phyloP scores from a whole-genome alignment of 2,797 vertebrate species.

The Prunella strophiata region DNA sequence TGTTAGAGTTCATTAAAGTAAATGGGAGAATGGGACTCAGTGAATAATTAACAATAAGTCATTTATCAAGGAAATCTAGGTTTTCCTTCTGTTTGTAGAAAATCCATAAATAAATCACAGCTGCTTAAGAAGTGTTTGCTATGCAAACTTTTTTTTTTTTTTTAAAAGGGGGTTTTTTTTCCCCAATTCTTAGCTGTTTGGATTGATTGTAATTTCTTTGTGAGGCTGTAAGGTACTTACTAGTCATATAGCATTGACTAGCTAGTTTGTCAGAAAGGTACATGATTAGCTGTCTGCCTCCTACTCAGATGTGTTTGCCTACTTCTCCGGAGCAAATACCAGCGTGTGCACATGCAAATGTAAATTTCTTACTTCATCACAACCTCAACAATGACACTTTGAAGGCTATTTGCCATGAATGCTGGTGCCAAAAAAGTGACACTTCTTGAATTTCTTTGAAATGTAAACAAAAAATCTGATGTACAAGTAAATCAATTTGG shows the following conservation, averaged over 20 bases:
- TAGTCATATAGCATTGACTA: background rate
- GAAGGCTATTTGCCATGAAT: background rate
- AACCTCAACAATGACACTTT: background rate
- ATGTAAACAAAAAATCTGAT: background rate
- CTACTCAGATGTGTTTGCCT: background rate
- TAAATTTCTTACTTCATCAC: background rate
- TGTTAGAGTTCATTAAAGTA: constrained; percentile 31
- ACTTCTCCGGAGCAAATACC: background rate
- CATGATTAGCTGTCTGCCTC: background rate
- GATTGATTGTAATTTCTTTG: background rate
- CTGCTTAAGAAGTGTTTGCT: background rate
- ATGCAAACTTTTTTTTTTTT: background rate
- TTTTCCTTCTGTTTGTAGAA: background rate
- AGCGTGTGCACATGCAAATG: background rate
- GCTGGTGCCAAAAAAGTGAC: background rate
- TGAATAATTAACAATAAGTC: constrained; percentile 51
- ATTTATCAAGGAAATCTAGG: constrained; percentile 17
- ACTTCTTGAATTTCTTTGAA: background rate
- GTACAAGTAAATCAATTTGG: background rate
- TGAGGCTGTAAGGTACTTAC: background rate
- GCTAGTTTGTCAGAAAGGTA: background rate
- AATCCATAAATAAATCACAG: background rate
- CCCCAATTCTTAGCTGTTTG: background rate
- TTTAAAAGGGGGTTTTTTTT: background rate
- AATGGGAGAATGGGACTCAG: background rate